phyloP scores from a whole-genome alignment of 2,113 vertebrate species.

The Sinocyclocheilus grahami region DNA sequence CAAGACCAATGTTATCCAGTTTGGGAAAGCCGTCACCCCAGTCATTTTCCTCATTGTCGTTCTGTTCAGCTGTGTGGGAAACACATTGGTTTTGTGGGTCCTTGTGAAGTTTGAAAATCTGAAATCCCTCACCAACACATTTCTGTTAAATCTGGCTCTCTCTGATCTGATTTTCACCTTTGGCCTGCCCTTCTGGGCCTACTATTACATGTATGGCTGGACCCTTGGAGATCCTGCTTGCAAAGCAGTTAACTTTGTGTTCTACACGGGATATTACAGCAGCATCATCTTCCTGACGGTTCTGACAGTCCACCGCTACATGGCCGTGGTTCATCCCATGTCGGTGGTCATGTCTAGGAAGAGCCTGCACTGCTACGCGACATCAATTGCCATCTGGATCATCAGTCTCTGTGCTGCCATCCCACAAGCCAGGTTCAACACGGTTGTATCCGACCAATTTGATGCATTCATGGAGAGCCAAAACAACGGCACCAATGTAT shows the following conservation, averaged over 20 bases:
- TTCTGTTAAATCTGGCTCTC: conserved; percentile 88
- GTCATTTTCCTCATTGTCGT: conserved; percentile 78
- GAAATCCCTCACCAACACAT: conserved; percentile 83
- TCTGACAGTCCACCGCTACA: conserved; percentile 85
- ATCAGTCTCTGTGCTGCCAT: conserved; percentile 73
- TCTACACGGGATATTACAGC: conserved; percentile 85
- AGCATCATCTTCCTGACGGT: conserved; percentile 85
- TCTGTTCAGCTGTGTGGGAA: conserved; percentile 85
- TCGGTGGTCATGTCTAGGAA: conserved; percentile 73
- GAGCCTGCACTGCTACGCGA: conserved; percentile 60
- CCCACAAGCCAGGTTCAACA: conserved; percentile 74
- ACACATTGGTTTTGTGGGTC: conserved; percentile 85
- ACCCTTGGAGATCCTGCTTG: conserved; percentile 79
- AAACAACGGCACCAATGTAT: fast-evolving
- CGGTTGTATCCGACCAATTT: background rate
- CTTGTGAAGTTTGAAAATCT: conserved; percentile 86
- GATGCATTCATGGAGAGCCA: fast-evolving
- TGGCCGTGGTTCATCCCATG: conserved; percentile 83
- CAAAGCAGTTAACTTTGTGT: conserved; percentile 78
- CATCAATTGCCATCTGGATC: conserved; percentile 75
- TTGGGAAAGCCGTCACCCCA: conserved; percentile 67
- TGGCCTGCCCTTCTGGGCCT: conserved; percentile 83
- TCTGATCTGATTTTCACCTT: conserved; percentile 87
- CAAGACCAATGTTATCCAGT: conserved; percentile 35
- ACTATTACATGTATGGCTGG: conserved; percentile 76